Evolutionary conservation across 2,797 vertebrate species (phyloP).

Genomic region (Ptychadena robeensis): DNA sequence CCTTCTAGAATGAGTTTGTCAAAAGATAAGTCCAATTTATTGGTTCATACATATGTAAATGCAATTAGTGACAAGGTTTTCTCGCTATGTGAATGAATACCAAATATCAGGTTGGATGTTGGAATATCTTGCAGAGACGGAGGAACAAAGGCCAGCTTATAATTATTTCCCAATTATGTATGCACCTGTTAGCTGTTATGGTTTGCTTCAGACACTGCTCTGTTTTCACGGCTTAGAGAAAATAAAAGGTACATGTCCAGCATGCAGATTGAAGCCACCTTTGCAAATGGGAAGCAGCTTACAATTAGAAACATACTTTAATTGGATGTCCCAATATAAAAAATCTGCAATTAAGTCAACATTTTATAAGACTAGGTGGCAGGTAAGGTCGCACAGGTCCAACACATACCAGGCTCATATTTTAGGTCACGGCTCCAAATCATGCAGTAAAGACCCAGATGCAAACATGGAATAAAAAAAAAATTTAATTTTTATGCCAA

Average conservation of each 20-base stretch:
- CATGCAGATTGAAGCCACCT: conserved; percentile 30
- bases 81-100: conserved; percentile 41
- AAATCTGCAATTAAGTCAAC: background rate
- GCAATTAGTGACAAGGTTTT: conserved; percentile 54
- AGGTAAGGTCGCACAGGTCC: background rate
- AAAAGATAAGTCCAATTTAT: conserved; percentile 40
- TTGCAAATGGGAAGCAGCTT: background rate
- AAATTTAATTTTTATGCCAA: no score
- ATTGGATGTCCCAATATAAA: background rate
- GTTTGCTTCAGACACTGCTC: conserved; percentile 28
- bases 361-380: background rate
- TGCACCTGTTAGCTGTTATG: conserved; percentile 48
- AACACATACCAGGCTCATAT: background rate
- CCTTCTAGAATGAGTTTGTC: conserved; percentile 28
- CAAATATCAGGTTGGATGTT: conserved; percentile 42
- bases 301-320: background rate
- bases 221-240: conserved; percentile 25
- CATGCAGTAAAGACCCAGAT: no score
- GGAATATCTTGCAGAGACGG: conserved; percentile 22
- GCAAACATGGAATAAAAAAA: no score
- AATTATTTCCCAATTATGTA: conserved; percentile 54
- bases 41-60: conserved; percentile 58
- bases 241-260: conserved; percentile 36
- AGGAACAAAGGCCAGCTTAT: conserved; percentile 45
- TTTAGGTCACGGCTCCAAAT: no score